Base-by-base conservation (phyloP, 2,888 invertebrate genomes). In the Drosophila anceps region DNA sequence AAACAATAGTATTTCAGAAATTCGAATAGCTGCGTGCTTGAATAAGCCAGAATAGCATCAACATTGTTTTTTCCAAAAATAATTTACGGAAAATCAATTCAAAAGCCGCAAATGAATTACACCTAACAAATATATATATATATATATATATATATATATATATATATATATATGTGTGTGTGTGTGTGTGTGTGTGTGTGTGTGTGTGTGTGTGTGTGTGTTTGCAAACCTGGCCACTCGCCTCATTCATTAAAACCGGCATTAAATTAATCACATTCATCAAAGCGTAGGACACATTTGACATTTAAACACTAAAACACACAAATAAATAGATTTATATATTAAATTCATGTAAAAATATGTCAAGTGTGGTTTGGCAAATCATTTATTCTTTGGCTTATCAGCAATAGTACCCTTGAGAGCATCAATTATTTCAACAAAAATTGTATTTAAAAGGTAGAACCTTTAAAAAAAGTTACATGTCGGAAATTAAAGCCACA, bases 211-310 rank as follows among this genome's bases (percentile, higher is more conserved):
- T 20, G 39, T 43, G 51, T 12, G 33, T 46, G 48, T 24, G 27
- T 50, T 58, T 51, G 29, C 35, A 33, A 55, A 24, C 24, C 2
- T 27, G 1, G 1, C 15, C n/a, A n/a, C 29, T 31, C 20, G 39
- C 53, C 69, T 24, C 50, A 4, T 20, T 15, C 73, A 69, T 84
- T 79, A 77, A 75, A 69, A 60, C 43, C 57, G 71, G 68, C 80
- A 74, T 88, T 85, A 84, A 86, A 88, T 84, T 84, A 84, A 85
- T 85, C 86, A 76, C 74, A 73, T 68, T 73, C 68, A 76, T 81
- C 80, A 83, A 72, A 74, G 80, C 64, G 50, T 55, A 46, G 63
- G 54, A 64, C 51, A 33, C 48, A 69, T 60, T 64, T 73, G 83
- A 68, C 81, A 74, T 80, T 69, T 64, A 71, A 7, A 39, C 59